Evolutionary conservation across 2,113 vertebrate genomes (phyloP), one percentile per base, ranked within the genome.

Genomic region (Prunella fulvescens): DNA sequence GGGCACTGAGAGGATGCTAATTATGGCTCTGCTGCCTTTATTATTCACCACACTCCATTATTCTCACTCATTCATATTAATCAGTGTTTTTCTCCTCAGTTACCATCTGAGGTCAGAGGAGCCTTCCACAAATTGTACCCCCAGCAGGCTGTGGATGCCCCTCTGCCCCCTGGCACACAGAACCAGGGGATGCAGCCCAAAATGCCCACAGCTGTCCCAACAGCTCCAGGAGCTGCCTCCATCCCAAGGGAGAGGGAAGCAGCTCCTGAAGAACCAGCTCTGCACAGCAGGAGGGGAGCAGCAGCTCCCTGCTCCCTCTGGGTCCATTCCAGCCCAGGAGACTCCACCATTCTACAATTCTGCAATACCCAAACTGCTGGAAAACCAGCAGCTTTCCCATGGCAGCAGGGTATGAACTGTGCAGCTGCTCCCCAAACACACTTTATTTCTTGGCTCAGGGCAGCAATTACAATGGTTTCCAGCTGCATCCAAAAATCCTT

Each of bases 201-300:
- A 53, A 25, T 0, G 1, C 1, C 3, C 10, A 10, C 4, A 24
- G 0, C 33, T n/a, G 15, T 67, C 11, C 65, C 50, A 10, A 3
- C 3, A 24, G 33, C 61, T 39, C n/a, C 20, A 4, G 57, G 39
- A 3, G 13, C 31, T 60, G 35, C 33, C 56, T 24, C 3, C 29
- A 10, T 1, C 72, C 47, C 35, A 1, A 71, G 53, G 60, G n/a
- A 65, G 18, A n/a, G 35, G 54, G 60, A 64, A 80, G 4, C 26
- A 14, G 13, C 40, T 13, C 33, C 31, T 1, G 7, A 23, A 50
- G 29, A 13, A 35, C 10, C 64, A 42, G 69, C 72, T 18, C 48
- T 0, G 6, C 83, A 31, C 48, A 42, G 61, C 19, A 35, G 18
- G 9, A 93, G 69, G 37, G 64, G 35, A 40, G 45, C 3, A 17